These are phyloP conservation scores for Leptopterna dolabrata DNA, from an alignment of 2,888 invertebrate genomes.

Conservation along the genomic window DNA sequence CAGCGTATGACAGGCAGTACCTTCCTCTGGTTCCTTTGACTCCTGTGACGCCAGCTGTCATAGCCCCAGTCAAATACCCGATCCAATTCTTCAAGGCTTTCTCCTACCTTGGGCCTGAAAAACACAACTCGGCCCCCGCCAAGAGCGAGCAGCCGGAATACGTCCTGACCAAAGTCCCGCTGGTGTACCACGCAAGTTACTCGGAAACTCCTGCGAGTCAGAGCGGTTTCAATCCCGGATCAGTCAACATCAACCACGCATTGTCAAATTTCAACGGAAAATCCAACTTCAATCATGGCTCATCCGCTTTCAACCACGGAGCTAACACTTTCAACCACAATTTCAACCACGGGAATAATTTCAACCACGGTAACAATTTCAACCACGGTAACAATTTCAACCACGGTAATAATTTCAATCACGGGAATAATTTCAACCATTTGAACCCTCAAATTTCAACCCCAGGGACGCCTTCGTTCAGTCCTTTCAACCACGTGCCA, in stretches of 20 bases:
- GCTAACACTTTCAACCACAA: slow-evolving; percentile 8
- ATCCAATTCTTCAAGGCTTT: slow-evolving; percentile 44
- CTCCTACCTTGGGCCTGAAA: slow-evolving; percentile 24
- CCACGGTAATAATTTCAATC: not conserved
- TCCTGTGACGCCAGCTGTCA: slow-evolving; percentile 9
- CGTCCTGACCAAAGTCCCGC: slow-evolving; percentile 48
- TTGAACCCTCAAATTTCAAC: slow-evolving; percentile 16
- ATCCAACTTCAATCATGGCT: not conserved
- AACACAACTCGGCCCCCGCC: not conserved
- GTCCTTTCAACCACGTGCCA: not conserved
- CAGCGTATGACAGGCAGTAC: slow-evolving; percentile 24
- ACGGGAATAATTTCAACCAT: not conserved
- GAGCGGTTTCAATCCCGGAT: slow-evolving; percentile 17
- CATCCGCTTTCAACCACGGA: not conserved
- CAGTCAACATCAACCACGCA: slow-evolving; percentile 1
- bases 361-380: not conserved
- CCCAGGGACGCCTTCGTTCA: slow-evolving; percentile 16
- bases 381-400: slow-evolving; percentile 12
- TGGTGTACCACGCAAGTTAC: slow-evolving; percentile 52
- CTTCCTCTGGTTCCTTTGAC: slow-evolving; percentile 23
- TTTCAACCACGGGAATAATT: slow-evolving; percentile 24
- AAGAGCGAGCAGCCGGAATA: slow-evolving; percentile 33
- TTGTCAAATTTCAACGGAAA: not conserved
- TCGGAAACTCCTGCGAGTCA: slow-evolving; percentile 4
- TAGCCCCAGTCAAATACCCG: slow-evolving; percentile 46